phyloP scores from a whole-genome alignment of 2,113 vertebrate genomes.

The Electrona antarctica region DNA sequence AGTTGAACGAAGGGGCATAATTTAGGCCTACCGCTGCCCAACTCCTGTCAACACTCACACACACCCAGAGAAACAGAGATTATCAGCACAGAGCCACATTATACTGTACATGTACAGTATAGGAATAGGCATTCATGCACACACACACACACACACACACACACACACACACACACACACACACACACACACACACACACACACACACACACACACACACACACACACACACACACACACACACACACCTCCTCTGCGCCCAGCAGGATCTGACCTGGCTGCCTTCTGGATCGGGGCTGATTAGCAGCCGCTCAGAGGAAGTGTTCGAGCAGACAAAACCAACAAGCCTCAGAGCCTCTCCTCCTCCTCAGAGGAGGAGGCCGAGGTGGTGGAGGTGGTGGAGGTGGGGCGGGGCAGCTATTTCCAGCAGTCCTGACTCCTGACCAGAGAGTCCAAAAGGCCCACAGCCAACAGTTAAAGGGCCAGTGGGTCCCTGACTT shows the following conservation, averaged over 20 bases:
- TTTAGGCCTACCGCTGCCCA: too few relatives aligned
- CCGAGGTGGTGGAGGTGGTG: background rate
- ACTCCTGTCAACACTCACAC: too few relatives aligned
- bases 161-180: conserved; percentile 2
- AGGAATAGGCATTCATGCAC: too few relatives aligned
- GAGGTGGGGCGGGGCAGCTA: conserved; percentile 60
- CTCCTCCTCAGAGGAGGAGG: conserved; percentile 25
- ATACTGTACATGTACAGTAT: too few relatives aligned
- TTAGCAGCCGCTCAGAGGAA: conserved; percentile 53
- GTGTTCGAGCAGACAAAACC: conserved; percentile 45
- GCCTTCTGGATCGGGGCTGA: conserved; percentile 55
- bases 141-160: background rate
- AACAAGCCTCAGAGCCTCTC: conserved; percentile 4
- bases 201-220: conserved; percentile 8
- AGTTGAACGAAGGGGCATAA: too few relatives aligned
- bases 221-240: conserved; percentile 4
- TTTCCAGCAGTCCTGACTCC: conserved; percentile 56
- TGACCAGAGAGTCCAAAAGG: conserved; percentile 49
- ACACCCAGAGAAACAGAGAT: too few relatives aligned
- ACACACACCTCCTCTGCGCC: conserved; percentile 17
- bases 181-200: background rate
- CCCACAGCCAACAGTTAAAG: conserved; percentile 39
- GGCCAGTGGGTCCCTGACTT: conserved; percentile 42
- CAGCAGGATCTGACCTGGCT: conserved; percentile 49
- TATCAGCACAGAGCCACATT: too few relatives aligned